Conservation (phyloP, 64 coral and sea anemone species). For the Montipora efflorescens region DNA sequence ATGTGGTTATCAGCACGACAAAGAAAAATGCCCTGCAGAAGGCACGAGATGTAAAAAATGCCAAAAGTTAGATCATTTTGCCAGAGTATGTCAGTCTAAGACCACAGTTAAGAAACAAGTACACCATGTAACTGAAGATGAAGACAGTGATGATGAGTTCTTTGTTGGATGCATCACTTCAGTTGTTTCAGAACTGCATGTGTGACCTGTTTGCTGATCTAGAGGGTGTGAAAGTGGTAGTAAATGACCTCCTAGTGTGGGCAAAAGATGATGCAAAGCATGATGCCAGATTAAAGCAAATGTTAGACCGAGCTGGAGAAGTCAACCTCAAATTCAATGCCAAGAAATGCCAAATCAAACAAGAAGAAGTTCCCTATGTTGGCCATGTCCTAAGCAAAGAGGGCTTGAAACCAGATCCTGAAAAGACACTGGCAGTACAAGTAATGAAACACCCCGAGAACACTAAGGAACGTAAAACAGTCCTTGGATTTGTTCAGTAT, state of each 20-base stretch:
- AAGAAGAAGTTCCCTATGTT: too few species aligned
- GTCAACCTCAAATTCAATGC: too few species aligned
- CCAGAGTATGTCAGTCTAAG: neutral
- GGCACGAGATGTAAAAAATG: conserved; percentile 23
- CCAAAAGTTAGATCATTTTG: too few species aligned
- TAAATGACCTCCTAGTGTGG: conserved; percentile 57
- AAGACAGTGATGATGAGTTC: conserved; percentile 5
- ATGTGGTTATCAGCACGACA: conserved; percentile 31
- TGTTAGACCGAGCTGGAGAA: too few species aligned
- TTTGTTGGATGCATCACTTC: conserved; percentile 9
- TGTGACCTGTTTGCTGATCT: conserved; percentile 38
- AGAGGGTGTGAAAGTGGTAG: conserved; percentile 12
- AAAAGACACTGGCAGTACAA: too few species aligned
- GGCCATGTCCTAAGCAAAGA: too few species aligned
- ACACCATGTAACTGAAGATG: neutral
- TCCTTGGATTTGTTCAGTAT: too few species aligned
- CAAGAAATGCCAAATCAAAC: too few species aligned
- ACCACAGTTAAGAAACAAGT: neutral
- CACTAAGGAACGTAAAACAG: too few species aligned
- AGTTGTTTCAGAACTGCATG: conserved; percentile 28
- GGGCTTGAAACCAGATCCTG: too few species aligned
- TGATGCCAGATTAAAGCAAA: neutral
- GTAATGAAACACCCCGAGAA: too few species aligned
- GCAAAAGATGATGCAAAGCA: conserved; percentile 41
- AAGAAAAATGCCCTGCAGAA: conserved; percentile 43